These are phyloP conservation scores for Labeo catla DNA, from an alignment of 2,113 vertebrate species.

Conservation along the genomic window DNA sequence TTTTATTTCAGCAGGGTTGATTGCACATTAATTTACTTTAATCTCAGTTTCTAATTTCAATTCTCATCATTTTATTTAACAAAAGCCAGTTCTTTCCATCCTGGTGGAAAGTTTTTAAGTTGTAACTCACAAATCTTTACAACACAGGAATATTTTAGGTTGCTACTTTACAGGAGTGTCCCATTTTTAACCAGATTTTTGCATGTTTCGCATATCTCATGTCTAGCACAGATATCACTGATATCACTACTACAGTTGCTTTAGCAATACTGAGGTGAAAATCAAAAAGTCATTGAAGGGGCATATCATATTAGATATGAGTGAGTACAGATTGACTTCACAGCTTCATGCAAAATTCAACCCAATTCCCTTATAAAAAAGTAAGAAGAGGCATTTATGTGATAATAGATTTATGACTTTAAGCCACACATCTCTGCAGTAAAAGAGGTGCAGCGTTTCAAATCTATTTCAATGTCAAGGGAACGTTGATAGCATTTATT, in stretches of 20 bases:
- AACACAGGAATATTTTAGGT: neutral
- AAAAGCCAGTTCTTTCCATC: neutral
- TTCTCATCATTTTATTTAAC: neutral
- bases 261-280: neutral
- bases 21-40: neutral
- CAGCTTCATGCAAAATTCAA: constrained; percentile 47
- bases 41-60: neutral
- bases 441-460: constrained; percentile 12
- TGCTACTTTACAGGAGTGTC: neutral
- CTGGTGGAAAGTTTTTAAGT: neutral
- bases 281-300: neutral
- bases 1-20: neutral
- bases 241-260: neutral
- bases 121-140: neutral
- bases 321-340: constrained; percentile 12
- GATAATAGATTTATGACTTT: constrained; percentile 46
- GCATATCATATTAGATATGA: neutral
- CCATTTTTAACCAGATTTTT: neutral
- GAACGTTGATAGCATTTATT: constrained; percentile 4
- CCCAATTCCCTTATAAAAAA: constrained; percentile 27
- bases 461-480: constrained; percentile 35
- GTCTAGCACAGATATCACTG: neutral
- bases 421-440: constrained; percentile 11
- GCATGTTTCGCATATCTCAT: neutral
- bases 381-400: constrained; percentile 40